Base-by-base conservation (phyloP, 2,113 vertebrate genomes). In the Bufo bufo region DNA sequence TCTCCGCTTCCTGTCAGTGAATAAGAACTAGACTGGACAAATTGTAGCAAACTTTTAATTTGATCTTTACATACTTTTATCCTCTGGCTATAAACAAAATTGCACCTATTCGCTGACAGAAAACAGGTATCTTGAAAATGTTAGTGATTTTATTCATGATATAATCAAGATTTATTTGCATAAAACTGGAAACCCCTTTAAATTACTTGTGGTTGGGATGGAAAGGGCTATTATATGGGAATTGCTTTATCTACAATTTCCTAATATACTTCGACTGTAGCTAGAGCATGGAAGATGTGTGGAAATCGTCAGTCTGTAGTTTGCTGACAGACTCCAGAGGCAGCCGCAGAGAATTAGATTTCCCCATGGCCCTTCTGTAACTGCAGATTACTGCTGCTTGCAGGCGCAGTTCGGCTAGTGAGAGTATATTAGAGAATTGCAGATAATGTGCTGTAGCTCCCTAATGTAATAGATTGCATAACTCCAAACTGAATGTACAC, bases 311-410 rank as follows among this genome's bases (percentile, higher is more conserved):
- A 75, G 72, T 50, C 72, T 75, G 8, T 50, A 75, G 72, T 75
- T 75, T 75, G 72, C 72, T 75, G 72, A 75, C 45, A 75, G 72
- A 50, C 72, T 75, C 72, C 17, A 49, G 47, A 50, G 72, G 72
- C 17, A 20, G 47, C 16, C 72, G 72, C 45, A 75, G 47, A 75
- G 72, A 75, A 49, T 49, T 75, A 50, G 72, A 75, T 75, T 75
- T 75, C 72, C 72, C 72, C 47, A 75, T 75, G 47, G 72, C 17
- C 17, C 47, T 75, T 50, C 72, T 75, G 72, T 75, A 75, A 75
- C 72, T 75, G 72, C 72, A 49, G 72, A 75, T 75, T 75, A 75
- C 47, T 49, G 45, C 72, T 49, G 72, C 72, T 75, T 75, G 72
- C 72, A 49, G 72, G 45, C 49, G 72, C 72, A 75, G 20, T 75